Percentiles rank a stretch among this genome's conserved stretches.
These are phyloP conservation scores for Ciconia nigra DNA, from an alignment of 2,797 vertebrate species.

Conservation along the genomic window DNA sequence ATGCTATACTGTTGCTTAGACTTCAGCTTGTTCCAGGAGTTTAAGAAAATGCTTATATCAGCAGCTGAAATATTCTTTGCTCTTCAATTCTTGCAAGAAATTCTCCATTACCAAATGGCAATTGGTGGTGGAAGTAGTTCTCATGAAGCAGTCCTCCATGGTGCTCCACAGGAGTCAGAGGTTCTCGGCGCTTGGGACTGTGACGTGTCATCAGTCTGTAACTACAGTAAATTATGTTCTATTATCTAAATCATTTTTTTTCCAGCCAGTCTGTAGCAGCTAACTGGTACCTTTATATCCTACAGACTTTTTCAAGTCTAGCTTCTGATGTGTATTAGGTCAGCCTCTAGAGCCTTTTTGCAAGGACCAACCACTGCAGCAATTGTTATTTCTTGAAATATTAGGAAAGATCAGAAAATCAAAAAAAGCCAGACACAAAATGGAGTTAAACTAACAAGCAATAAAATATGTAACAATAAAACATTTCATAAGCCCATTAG, in stretches of 20 bases:
- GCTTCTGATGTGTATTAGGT: not conserved
- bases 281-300: not conserved
- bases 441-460: not conserved
- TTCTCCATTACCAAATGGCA: not conserved
- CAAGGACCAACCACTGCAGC: not conserved
- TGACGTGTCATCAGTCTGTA: not conserved
- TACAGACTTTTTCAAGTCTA: not conserved
- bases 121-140: not conserved
- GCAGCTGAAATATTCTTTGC: not conserved
- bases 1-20: not conserved
- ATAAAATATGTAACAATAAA: not conserved
- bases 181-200: not conserved
- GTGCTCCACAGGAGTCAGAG: not conserved
- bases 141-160: not conserved
- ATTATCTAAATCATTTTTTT: not conserved
- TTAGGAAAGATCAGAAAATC: not conserved
- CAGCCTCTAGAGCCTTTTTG: not conserved
- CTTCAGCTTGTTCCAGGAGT: not conserved
- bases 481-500: not conserved
- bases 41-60: not conserved
- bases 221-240: not conserved
- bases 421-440: not conserved
- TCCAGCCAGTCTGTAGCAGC: not conserved
- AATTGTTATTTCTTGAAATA: not conserved
- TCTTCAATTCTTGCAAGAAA: not conserved